These are phyloP conservation scores for Hymenopus coronatus DNA, from an alignment of 2,888 invertebrate genomes.

Conservation along the genomic window DNA sequence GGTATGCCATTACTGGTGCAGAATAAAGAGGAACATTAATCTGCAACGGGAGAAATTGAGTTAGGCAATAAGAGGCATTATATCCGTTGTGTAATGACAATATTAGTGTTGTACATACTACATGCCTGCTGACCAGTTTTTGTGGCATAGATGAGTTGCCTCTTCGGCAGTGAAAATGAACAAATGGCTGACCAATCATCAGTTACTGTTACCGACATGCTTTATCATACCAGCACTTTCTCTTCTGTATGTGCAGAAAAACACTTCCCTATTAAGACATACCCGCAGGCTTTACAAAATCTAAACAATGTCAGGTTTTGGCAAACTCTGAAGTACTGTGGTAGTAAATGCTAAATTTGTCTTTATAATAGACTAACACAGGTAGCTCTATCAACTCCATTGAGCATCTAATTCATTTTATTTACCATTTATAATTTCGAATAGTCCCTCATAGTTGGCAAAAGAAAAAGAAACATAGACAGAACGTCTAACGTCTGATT, in stretches of 20 bases:
- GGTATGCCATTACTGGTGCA: neutral
- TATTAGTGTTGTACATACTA: neutral
- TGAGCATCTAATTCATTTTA: too few species aligned
- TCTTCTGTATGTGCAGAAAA: neutral
- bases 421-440: too few species aligned
- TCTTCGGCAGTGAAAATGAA: neutral
- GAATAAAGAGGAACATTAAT: neutral
- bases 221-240: neutral
- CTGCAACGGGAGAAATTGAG: neutral
- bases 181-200: neutral
- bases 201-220: neutral
- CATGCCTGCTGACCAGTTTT: neutral
- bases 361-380: too few species aligned
- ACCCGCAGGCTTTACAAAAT: neutral
- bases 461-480: too few species aligned
- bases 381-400: too few species aligned
- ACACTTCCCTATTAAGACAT: neutral
- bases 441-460: too few species aligned
- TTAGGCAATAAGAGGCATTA: neutral
- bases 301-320: too few species aligned
- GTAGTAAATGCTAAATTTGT: too few species aligned
- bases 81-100: neutral
- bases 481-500: too few species aligned
- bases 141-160: neutral
- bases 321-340: too few species aligned